Percentiles rank a stretch among this genome's conserved stretches.
phyloP scores from a whole-genome alignment of 1,140 invertebrate genomes.

The Tribolium madens region DNA sequence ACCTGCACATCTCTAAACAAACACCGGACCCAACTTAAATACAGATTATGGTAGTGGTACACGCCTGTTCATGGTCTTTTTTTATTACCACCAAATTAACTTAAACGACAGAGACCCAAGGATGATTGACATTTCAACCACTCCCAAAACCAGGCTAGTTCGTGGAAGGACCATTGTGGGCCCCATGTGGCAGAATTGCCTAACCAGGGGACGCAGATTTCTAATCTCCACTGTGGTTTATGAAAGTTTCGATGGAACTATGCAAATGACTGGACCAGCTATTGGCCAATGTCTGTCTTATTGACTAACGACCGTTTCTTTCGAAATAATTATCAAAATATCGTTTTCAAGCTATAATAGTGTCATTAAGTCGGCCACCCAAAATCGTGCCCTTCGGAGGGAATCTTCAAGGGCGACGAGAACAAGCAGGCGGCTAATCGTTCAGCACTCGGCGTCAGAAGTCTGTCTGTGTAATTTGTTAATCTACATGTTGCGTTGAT shows the following conservation, averaged over 20 bases:
- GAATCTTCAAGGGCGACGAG: constrained; percentile 1
- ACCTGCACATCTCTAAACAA: constrained; percentile 44
- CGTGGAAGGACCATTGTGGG: constrained; percentile 40
- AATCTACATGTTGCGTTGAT: constrained; percentile 41
- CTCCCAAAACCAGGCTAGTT: constrained; percentile 36
- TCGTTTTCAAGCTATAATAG: constrained; percentile 13
- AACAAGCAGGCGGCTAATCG: constrained; percentile 14
- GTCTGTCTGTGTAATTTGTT: constrained; percentile 49
- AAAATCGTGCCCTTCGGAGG: neutral
- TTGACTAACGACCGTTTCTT: constrained; percentile 13
- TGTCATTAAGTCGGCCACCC: constrained; percentile 12
- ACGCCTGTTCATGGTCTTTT: constrained; percentile 12
- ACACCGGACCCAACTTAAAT: constrained; percentile 29
- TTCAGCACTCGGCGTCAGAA: constrained; percentile 36
- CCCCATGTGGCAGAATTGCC: constrained; percentile 39
- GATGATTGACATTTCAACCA: constrained; percentile 37
- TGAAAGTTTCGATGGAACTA: neutral
- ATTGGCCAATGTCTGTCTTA: neutral
- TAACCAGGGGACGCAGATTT: constrained; percentile 10
- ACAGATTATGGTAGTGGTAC: constrained; percentile 33
- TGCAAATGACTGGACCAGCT: neutral
- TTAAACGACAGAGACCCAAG: constrained; percentile 2
- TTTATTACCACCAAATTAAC: constrained; percentile 38
- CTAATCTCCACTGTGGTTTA: constrained; percentile 1
- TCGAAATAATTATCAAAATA: constrained; percentile 24